Evolutionary conservation across 92 coral and sea anemone species (phyloP).

Genomic region (Parazoanthus swiftii): DNA sequence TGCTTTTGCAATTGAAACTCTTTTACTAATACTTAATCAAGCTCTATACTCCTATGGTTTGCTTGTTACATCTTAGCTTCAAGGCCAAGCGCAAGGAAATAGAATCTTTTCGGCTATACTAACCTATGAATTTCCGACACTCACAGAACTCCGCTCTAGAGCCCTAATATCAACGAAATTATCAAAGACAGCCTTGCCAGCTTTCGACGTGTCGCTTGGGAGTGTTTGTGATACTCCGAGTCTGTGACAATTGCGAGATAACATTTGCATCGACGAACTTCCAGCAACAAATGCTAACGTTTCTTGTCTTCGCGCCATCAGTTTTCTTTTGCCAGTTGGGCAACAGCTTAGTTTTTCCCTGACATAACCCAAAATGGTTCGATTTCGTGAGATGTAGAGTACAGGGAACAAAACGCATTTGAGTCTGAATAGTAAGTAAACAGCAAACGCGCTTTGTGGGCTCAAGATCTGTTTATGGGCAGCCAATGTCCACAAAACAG

Average conservation of each 20-base stretch:
- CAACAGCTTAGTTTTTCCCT: conserved; percentile 54
- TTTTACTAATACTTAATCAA: background rate
- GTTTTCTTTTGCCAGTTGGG: background rate
- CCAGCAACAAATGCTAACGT: conserved; percentile 4
- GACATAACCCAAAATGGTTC: conserved; percentile 47
- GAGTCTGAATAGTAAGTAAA: conserved; percentile 54
- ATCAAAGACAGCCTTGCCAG: background rate
- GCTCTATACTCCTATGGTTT: background rate
- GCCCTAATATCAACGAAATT: conserved; percentile 29
- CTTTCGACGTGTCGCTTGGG: background rate
- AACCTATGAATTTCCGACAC: background rate
- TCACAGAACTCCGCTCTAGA: conserved; percentile 7
- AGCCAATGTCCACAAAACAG: conserved; percentile 51
- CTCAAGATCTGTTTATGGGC: conserved; percentile 16
- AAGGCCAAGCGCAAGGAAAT: background rate
- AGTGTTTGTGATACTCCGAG: background rate
- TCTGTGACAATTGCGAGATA: conserved; percentile 22
- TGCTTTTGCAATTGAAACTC: background rate
- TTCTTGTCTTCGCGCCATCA: conserved; percentile 2
- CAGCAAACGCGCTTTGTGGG: conserved; percentile 38
- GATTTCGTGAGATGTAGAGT: conserved; percentile 71
- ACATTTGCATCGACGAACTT: conserved; percentile 35
- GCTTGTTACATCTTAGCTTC: background rate
- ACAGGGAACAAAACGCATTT: conserved; percentile 69
- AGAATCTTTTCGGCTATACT: background rate